Evolutionary conservation across 2,888 invertebrate species (phyloP).

Genomic region (Dryomyza anilis): DNA sequence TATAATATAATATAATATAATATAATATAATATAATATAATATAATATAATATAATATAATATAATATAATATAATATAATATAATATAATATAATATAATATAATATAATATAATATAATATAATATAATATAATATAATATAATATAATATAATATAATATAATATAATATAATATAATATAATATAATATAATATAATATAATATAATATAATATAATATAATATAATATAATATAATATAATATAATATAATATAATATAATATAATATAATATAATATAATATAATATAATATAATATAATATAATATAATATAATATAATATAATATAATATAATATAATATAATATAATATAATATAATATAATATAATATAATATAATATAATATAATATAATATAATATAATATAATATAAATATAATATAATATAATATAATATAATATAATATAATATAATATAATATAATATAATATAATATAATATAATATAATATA

Average conservation of each 20-base stretch:
- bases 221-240: not conserved
- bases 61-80: not conserved
- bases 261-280: not conserved
- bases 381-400: not conserved
- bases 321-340: not conserved
- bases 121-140: not conserved
- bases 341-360: not conserved
- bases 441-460: not conserved
- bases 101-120: not conserved
- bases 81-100: not conserved
- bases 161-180: not conserved
- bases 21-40: not conserved
- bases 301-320: not conserved
- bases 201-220: not conserved
- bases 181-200: not conserved
- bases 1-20: not conserved
- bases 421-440: too few species aligned
- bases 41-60: not conserved
- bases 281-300: not conserved
- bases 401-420: not conserved
- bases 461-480: not conserved
- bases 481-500: not conserved
- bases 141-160: not conserved
- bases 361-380: not conserved
- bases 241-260: not conserved